Evolutionary conservation across 2,797 vertebrate genomes (phyloP), one percentile per base, ranked within the genome.

Genomic region (Sebastiscus tertius): DNA sequence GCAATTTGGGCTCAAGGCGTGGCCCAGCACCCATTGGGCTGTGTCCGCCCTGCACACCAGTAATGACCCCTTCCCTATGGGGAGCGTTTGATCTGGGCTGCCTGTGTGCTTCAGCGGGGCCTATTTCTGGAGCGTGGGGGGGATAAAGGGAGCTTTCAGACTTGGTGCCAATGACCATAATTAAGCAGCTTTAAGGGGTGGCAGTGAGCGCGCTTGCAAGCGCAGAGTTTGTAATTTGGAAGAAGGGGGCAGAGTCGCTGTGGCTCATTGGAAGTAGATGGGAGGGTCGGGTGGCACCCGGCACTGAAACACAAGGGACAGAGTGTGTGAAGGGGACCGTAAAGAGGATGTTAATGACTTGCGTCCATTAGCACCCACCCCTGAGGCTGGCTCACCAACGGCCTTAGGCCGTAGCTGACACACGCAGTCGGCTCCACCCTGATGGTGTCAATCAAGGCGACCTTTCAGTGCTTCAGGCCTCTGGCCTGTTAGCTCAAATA

Each of bases 41-140:
- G 95, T 92, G 94, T 95, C 93, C 93, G 89, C 94, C 93, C 93
- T 87, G 91, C 88, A 90, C 68, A 85, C 91, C 91, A 92, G 94
- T 96, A 96, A 96, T 96, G 94, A 96, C 95, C 94, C 95, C 94
- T 95, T 95, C 92, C 92, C 93, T 92, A 93, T 91, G 88, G 92
- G 89, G 93, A 93, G 81, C 67, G 94, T 96, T 96, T 96, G 95
- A 96, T 96, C 96, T 96, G 95, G 95, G 93, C 90, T 95, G 94
- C 90, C 91, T 93, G 92, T 94, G 91, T 92, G 91, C 89, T 91
- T 91, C 82, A 61, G 89, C 87, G 69, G 89, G 87, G 93, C 93
- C 95, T 96, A 96, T 96, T 96, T 96, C 94, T 90, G 95, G 95
- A 95, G 92, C 88, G 86, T 92, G 91, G 91, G 89, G 93, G 92